Base-by-base conservation (phyloP, 2,888 invertebrate genomes). In the Gisinianus flammeolus region DNA sequence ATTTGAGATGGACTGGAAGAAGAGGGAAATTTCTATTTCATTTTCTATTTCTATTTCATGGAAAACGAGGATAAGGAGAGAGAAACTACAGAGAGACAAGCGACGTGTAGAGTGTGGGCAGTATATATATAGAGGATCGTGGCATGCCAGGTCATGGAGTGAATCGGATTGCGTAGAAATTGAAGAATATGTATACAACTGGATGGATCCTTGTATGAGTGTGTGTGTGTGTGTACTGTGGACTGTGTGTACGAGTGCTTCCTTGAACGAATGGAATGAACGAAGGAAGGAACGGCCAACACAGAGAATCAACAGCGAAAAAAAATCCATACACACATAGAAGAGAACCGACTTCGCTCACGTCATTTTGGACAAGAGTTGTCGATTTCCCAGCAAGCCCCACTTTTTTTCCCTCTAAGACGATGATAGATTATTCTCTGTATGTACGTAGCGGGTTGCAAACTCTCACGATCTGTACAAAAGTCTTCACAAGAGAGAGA, bases 341-440 rank as follows among this genome's bases (percentile, higher is more conserved):
- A 66, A 64, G 73, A 62, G 74, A 68, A 56, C 68, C 77, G 77
- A 77, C 77, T 77, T 77, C 70, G 68, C 70, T 76, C 62, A 77
- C 74, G 79, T 79, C 79, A 79, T 77, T 77, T 79, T 79, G 82
- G 82, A 83, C 82, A 83, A 82, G 82, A 82, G 77, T 79, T 81
- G 82, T 82, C 82, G 82, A 82, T 82, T 82, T 82, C 81, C 78
- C 81, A 81, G 79, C 80, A 81, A 81, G 80, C 80, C 68, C 64
- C 68, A 74, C 56, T 70, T 81, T 79, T 75, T 80, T 77, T 68
- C 66, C 30, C 69, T 72, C 76, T 64, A 75, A 83, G 83, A 83
- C 82, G 82, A 83, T 83, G 83, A 83, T 83, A 80, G 82, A 83
- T 83, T 83, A 79, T 83, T 82, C 79, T 81, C 64, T 44, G 52